Evolutionary conservation across 2,113 vertebrate species (phyloP).

Genomic region (Perca schrenkii): DNA sequence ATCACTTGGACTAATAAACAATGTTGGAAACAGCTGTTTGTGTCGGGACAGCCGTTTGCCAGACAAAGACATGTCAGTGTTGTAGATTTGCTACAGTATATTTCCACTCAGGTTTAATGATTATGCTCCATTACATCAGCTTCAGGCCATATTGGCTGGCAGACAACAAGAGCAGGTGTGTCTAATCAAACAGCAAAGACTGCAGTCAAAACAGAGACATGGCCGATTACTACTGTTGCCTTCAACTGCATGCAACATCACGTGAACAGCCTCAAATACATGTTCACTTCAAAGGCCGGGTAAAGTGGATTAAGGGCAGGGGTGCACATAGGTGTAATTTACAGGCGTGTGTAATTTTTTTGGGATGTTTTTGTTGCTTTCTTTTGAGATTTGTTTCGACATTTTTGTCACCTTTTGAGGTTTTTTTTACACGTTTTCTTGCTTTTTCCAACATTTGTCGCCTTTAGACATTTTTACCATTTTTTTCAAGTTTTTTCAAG

Average conservation of each 20-base stretch:
- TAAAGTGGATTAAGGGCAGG: neutral
- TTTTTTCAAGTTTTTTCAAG: too few species aligned
- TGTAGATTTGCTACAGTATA: neutral
- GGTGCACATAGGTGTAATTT: neutral
- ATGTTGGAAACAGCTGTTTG: neutral
- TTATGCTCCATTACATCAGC: conserved; percentile 9
- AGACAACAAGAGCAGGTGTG: conserved; percentile 14
- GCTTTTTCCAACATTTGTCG: too few species aligned
- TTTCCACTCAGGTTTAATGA: conserved; percentile 3
- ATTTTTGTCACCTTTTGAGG: too few species aligned
- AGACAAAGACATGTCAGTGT: neutral
- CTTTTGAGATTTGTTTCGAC: too few species aligned
- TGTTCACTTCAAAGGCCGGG: neutral
- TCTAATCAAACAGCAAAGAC: conserved; percentile 25
- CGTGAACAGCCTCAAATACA: conserved; percentile 23
- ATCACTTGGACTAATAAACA: neutral
- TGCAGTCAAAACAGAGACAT: conserved; percentile 35
- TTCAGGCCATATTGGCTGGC: conserved; percentile 11
- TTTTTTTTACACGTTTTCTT: too few species aligned
- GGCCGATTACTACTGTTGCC: neutral
- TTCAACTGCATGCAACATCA: conserved; percentile 7
- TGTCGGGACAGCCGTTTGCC: neutral
- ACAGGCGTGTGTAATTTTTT: too few species aligned
- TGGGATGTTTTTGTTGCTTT: too few species aligned
- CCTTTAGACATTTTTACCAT: too few species aligned